Base-by-base conservation (phyloP, 2,888 invertebrate species). In the Leptogaster cylindrica region DNA sequence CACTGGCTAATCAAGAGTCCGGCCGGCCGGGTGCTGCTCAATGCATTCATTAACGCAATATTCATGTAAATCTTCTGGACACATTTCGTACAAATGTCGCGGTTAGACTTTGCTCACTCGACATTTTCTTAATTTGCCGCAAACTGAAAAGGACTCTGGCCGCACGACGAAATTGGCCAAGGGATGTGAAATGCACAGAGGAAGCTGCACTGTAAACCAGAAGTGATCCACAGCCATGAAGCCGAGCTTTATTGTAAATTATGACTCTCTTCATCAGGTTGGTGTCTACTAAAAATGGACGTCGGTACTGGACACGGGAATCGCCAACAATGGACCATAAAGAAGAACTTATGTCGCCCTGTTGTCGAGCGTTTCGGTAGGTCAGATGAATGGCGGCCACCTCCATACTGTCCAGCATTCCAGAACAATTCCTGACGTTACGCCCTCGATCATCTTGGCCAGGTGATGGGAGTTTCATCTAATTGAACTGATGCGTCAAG, bases 191-290 rank as follows among this genome's bases (percentile, higher is more conserved):
- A 64, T 64, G 63, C 20, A 64, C 46, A 63, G 33, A 48, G 63
- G 48, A 64, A 64, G 33, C n/a, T n/a, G n/a, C 33, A 31, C n/a
- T 33, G 48, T 18, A 39, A 6, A 20, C 55, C 20, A 23, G 12
- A 23, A 36, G 55, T 55, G 55, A 55, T 55, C 36, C n/a, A n/a
- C 36, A 10, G 14, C 28, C 63, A 65, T 50, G 39, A 65, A 68
- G 65, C 61, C 23, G 61, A 51, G 58, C 28, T 69, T 69, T 64
- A 69, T 66, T 67, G 64, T 69, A 58, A 69, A 55, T 66, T 69
- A 69, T 69, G 66, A 63, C 48, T 39, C 27, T 52, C 64, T 64
- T 64, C 63, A 66, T 69, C 65, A 65, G 20, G 50, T 39, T 39
- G 23, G 23, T 55, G 55, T 55, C 55, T 55, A 36, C 55, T 36